Evolutionary conservation across 1,140 invertebrate genomes (phyloP), one percentile per base, ranked within the genome.

Genomic region (Cardiocondyla obscurior): DNA sequence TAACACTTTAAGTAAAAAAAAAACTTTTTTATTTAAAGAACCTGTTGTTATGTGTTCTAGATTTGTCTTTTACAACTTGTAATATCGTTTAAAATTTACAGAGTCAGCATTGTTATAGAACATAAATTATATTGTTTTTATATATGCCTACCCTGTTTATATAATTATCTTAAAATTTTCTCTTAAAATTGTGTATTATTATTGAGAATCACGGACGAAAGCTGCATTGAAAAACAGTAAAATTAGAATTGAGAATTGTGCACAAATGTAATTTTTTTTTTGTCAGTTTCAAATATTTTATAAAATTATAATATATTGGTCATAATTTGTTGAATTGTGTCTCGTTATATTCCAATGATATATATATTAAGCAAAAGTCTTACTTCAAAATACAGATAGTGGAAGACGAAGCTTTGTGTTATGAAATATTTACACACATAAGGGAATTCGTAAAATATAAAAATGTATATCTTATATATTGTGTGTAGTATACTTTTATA

Each of bases 381-480:
- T 57, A 42, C 42, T 46, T 46, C 44, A 19, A 73, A 49, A 82
- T 82, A 72, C 25, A 84, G 49, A 65, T 83, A 86, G 82, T 85
- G 83, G 85, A 90, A 90, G 83, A 88, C 88, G 44, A 62, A 85
- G 36, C 74, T 65, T 77, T 87, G 72, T 65, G 36, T 53, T 42
- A 42, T 77, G 55, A 81, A 22, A 64, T 81, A 64, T 55, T 76
- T 84, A 83, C 76, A 73, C 62, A 81, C 49, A 81, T 46, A 73
- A 74, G 28, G 84, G 83, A 73, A 79, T 85, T 86, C 82, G 33
- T 62, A 55, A 88, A 46, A 44, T 67, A 33, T 79, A 82, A 65
- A 42, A 79, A 42, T 55, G 44, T 42, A 10, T 58, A 28, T 62
- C 30, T 53, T 33, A 16, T 49, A 36, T 36, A 42, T 42, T 28